Evolutionary conservation across 2,797 vertebrate genomes (phyloP).

Genomic region (Lithobates sylvaticus): DNA sequence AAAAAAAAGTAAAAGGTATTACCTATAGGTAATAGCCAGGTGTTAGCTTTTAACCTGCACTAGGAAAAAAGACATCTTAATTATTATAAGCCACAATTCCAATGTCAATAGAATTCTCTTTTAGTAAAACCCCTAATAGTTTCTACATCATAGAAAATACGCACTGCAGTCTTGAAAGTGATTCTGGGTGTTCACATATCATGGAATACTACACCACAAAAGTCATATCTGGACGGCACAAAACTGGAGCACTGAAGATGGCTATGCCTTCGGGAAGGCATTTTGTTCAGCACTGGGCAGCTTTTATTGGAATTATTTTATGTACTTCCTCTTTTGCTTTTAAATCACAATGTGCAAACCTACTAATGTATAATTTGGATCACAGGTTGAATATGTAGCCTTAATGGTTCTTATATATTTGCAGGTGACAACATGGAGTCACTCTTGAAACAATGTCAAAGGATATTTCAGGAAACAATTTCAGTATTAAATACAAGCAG

Average conservation of each 20-base stretch:
- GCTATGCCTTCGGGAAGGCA: conserved; percentile 23
- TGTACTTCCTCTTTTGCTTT: conserved; percentile 10
- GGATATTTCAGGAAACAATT: conserved; percentile 52
- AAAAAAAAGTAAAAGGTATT: not conserved
- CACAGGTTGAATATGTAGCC: conserved; percentile 39
- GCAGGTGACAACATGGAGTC: conserved; percentile 26
- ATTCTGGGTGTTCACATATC: not conserved
- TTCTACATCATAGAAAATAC: not conserved
- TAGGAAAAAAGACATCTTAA: not conserved
- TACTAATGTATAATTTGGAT: conserved; percentile 29
- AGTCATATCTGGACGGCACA: conserved; percentile 2
- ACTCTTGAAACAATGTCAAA: conserved; percentile 24
- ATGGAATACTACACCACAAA: not conserved
- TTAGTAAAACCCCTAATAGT: not conserved
- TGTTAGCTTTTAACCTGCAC: not conserved
- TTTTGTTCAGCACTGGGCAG: conserved; percentile 4
- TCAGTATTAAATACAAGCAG: conserved; percentile 34
- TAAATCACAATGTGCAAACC: conserved; percentile 34
- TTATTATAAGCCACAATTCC: not conserved
- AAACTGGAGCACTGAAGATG: conserved; percentile 12
- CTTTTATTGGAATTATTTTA: conserved; percentile 33
- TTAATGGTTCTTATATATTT: conserved; percentile 30
- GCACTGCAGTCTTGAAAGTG: not conserved
- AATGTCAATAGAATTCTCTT: not conserved
- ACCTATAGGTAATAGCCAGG: not conserved